Base-by-base conservation (phyloP, 2,797 vertebrate species). In the Myripristis murdjan region DNA sequence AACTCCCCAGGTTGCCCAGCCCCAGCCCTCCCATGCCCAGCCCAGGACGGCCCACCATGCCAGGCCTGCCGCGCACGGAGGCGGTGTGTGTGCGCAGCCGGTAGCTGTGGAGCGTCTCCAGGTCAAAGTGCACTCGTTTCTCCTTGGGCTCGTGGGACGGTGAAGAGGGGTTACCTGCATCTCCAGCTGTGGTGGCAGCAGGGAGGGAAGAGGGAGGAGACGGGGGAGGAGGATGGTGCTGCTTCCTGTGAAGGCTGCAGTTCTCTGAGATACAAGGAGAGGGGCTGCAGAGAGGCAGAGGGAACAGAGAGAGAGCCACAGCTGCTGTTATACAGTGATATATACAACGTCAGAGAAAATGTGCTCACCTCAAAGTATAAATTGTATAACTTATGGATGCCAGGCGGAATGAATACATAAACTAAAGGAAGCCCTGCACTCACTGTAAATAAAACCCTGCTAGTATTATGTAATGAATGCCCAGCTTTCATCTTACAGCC, bases 201-300 rank as follows among this genome's bases (percentile, higher is more conserved):
- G 89, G 86, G 64, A 89, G 87, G 56, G 93, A 91, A 0, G 75
- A 86, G 31, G 90, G 82, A n/a, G 91, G 91, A 23, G 91, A 91
- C 0, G 90, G 87, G 15, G 90, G 81, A 1, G 82, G 81, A 2
- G 78, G 75, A 0, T 82, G 71, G 1, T 90, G 76, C 4, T 86
- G 89, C 59, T 94, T 93, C 49, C 93, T 90, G 88, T 94, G 95
- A 0, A 92, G 84, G 47, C 88, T 81, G 44, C 90, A 91, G 88
- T 95, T 96, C 77, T 95, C 92, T 59, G 94, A 94, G 87, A 95
- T 91, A 81, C 94, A 95, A 70, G 94, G 90, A 61, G 93, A 92
- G 35, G 92, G 87, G 84, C 94, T 95, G 62, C 64, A 59, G 56
- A 72, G 35, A 73, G 53, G 73, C 66, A 81, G 82, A 57, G 67